Conservation (phyloP, 2,888 invertebrate genomes). For the Tanytarsus gracilentus region DNA sequence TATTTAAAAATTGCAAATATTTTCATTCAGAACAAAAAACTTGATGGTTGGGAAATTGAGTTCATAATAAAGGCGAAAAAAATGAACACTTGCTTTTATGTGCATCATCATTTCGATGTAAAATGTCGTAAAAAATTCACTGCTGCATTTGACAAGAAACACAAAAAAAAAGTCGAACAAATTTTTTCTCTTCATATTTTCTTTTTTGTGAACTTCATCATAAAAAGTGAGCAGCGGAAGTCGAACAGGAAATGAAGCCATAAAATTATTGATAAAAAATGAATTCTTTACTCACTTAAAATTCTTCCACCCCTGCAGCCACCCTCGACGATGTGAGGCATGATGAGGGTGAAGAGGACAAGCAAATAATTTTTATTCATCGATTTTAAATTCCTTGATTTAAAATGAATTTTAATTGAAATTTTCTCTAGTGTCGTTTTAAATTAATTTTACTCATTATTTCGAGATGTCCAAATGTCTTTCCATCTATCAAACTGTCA, state of each 20-base stretch:
- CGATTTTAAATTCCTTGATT: no score
- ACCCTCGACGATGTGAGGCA: no score
- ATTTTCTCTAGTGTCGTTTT: no score
- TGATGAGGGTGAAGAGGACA: no score
- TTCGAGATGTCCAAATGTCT: no score
- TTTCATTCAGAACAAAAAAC: background rate
- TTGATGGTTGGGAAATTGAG: background rate
- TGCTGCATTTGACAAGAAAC: background rate
- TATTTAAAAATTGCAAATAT: no score
- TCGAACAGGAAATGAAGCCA: background rate
- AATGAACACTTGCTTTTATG: background rate
- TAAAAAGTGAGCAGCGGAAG: background rate
- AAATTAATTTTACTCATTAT: no score
- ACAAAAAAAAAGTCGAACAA: background rate
- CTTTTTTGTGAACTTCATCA: background rate
- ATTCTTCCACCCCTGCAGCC: background rate
- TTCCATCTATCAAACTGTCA: no score
- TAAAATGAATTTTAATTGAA: no score
- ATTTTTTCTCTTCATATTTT: background rate
- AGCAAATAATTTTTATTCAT: no score
- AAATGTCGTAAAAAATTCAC: background rate
- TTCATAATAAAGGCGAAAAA: background rate
- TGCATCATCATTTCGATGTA: background rate
- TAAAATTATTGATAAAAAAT: slow-evolving; percentile 13
- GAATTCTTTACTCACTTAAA: background rate